These are phyloP conservation scores for Holothuria glaberrima DNA, from an alignment of 35 echinoderm and acorn worm genomes.

Conservation along the genomic window DNA sequence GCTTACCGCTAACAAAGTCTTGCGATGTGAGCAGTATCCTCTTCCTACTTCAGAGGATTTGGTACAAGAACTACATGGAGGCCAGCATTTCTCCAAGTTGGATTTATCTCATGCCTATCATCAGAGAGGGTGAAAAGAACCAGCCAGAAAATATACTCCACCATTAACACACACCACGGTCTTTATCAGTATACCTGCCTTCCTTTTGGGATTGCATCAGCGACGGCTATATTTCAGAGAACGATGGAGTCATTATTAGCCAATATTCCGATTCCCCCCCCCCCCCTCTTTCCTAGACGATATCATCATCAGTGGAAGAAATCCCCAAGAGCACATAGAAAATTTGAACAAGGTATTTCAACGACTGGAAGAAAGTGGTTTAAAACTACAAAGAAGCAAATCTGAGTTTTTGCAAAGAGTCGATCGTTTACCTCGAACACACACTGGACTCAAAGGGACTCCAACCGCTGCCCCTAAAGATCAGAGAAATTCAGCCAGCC, in stretches of 20 bases:
- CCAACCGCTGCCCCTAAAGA: conserved; percentile 54
- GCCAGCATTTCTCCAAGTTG: conserved; percentile 51
- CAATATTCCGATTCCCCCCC: conserved; percentile 16
- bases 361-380: conserved; percentile 40
- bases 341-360: conserved; percentile 62
- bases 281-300: conserved; percentile 41
- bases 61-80: conserved; percentile 32
- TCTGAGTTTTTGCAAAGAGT: conserved; percentile 57
- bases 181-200: conserved; percentile 47
- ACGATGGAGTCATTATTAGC: conserved; percentile 44
- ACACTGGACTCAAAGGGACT: conserved; percentile 52
- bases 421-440: conserved; percentile 63
- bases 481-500: not conserved
- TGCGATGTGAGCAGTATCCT: conserved; percentile 65
- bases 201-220: conserved; percentile 54
- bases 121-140: conserved; percentile 55
- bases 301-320: not conserved
- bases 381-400: conserved; percentile 58
- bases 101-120: conserved; percentile 53
- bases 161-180: conserved; percentile 56
- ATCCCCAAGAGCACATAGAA: conserved; percentile 52
- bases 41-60: conserved; percentile 61
- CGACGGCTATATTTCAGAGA: conserved; percentile 43
- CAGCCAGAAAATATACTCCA: conserved; percentile 38
- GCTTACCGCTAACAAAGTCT: conserved; percentile 43